Evolutionary conservation across 92 coral and sea anemone species (phyloP), one percentile per base, ranked within the genome.

Genomic region (Hydrozoanthus gracilis): DNA sequence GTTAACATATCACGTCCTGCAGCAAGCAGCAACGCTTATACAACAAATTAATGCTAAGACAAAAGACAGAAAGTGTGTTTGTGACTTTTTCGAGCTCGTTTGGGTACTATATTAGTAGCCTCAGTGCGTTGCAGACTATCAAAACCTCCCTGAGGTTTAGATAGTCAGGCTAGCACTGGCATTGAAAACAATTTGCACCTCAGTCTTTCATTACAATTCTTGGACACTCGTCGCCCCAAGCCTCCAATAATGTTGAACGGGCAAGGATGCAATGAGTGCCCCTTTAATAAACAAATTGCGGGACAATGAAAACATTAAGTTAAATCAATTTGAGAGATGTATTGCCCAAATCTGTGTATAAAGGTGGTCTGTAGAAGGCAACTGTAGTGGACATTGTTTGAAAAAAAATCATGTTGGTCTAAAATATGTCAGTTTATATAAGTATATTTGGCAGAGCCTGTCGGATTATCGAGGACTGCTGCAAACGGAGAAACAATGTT

Each of bases 221-320:
- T 12, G 67, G 67, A 61, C 67, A 61, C 67, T 61, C 67, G 67
- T 61, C 67, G 67, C 67, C 67, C 67, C 67, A 61, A 58, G n/a
- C n/a, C n/a, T n/a, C n/a, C n/a, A n/a, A n/a, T n/a, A n/a, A n/a
- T n/a, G n/a, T n/a, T n/a, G n/a, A n/a, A n/a, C n/a, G n/a, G n/a
- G n/a, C n/a, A n/a, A n/a, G n/a, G n/a, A n/a, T n/a, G n/a, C n/a
- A n/a, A 58, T 2, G 65, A 58, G 65, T 58, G 65, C 65, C 65
- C 1, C 65, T 58, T 58, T 13, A 58, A 58, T 58, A 58, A 58
- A 58, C 65, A 58, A 58, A 58, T 58, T 58, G 65, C 65, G 1
- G 65, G 65, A 58, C 65, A 10, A 10, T 58, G 65, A 58, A 58
- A 58, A 58, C 65, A 58, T 58, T 58, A 58, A 58, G 65, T 58